A percentile compares a stretch with the other conserved stretches of the same genome.
Evolutionary conservation across 2,797 vertebrate species (phyloP).

Genomic region (Malacoctenus gilli): DNA sequence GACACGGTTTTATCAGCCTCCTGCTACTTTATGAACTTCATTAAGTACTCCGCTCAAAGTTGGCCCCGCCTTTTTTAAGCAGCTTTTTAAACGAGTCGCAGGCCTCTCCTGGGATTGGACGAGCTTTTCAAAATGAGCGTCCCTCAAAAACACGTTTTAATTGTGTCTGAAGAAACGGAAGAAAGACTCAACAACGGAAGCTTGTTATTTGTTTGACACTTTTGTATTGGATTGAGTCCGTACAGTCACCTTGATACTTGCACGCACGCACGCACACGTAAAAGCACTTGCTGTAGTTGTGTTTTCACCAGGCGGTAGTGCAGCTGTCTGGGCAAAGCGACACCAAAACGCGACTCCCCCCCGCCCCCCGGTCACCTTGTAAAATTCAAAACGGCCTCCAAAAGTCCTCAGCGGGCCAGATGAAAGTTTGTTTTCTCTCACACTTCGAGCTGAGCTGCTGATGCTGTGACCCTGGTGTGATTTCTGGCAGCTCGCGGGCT

Average conservation of each 20-base stretch:
- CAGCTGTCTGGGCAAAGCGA: conserved; percentile 34
- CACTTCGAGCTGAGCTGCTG: conserved; percentile 52
- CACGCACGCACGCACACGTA: conserved; percentile 26
- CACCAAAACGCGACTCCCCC: conserved; percentile 34
- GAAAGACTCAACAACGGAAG: neutral
- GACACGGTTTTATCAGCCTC: conserved; percentile 61
- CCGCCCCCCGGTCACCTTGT: conserved; percentile 39
- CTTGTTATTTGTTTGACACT: too few species aligned
- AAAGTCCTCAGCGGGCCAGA: conserved; percentile 36
- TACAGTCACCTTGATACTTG: conserved; percentile 24
- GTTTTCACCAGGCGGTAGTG: conserved; percentile 5
- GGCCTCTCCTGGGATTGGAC: conserved; percentile 4
- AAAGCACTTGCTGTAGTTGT: neutral
- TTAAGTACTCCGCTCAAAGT: conserved; percentile 56
- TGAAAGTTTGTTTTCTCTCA: conserved; percentile 67
- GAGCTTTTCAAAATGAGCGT: too few species aligned
- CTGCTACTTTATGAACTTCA: conserved; percentile 74
- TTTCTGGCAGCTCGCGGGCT: conserved; percentile 59
- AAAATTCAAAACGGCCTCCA: conserved; percentile 45
- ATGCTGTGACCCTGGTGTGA: conserved; percentile 64
- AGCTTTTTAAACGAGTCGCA: conserved; percentile 41
- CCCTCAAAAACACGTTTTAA: too few species aligned
- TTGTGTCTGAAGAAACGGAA: conserved; percentile 3
- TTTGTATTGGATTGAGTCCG: too few species aligned
- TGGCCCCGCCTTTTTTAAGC: conserved; percentile 26